Evolutionary conservation across 2,797 vertebrate genomes (phyloP).

Genomic region (Agapornis canus): DNA sequence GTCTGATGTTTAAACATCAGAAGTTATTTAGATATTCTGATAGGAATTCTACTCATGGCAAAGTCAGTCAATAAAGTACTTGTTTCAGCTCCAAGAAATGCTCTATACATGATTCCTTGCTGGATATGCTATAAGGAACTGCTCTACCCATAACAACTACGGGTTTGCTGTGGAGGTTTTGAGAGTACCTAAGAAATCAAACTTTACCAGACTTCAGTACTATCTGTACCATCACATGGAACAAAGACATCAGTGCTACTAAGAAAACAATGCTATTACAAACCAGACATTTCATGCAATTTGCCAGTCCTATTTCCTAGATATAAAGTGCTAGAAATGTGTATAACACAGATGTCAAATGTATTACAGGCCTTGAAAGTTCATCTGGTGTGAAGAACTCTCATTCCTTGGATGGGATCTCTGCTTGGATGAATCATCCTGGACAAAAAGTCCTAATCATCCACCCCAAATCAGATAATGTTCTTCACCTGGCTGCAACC

Average conservation of each 20-base stretch:
- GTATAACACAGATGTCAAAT: neutral
- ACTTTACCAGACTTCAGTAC: neutral
- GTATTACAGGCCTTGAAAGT: neutral
- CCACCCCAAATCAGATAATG: slow-evolving; percentile 2
- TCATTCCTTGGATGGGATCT: neutral
- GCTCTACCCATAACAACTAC: neutral
- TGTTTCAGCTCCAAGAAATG: neutral
- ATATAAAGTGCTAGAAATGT: neutral
- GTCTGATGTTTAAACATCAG: neutral
- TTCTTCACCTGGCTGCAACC: neutral
- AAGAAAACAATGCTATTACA: neutral
- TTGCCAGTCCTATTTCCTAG: neutral
- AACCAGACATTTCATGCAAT: neutral
- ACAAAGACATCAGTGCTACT: neutral
- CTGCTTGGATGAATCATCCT: neutral
- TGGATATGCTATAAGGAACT: neutral
- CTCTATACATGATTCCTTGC: neutral
- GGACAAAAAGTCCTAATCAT: neutral
- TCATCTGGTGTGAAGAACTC: neutral
- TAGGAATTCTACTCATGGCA: neutral
- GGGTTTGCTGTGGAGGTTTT: neutral
- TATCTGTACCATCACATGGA: neutral
- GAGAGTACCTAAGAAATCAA: neutral
- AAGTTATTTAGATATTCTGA: neutral
- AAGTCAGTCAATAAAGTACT: neutral